A percentile compares a stretch with the other conserved stretches of the same genome.
Evolutionary conservation across 2,888 invertebrate species (phyloP).

Genomic region (Dynastes hyllus): DNA sequence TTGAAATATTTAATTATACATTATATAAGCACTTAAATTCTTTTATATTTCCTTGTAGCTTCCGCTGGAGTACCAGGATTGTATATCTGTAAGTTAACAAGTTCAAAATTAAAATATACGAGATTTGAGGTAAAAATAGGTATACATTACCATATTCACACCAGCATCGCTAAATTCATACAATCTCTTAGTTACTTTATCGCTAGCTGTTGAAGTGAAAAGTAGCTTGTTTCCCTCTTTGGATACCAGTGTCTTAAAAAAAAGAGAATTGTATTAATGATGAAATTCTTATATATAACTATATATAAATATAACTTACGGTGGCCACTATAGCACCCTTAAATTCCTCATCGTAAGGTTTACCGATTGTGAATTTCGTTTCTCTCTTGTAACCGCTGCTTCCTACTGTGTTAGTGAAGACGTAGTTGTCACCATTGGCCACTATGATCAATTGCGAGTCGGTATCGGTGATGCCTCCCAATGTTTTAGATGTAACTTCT

Average conservation of each 20-base stretch:
- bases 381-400: not conserved
- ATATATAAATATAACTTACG: not conserved
- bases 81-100: not conserved
- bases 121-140: no score
- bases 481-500: conserved; percentile 4
- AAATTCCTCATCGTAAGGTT: conserved; percentile 21
- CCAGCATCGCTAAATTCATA: conserved; percentile 12
- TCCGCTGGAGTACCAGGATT: not conserved
- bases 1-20: no score
- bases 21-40: not conserved
- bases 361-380: conserved; percentile 3
- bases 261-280: not conserved
- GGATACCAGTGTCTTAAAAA: not conserved
- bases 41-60: conserved; percentile 6
- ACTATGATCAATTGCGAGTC: not conserved
- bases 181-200: not conserved
- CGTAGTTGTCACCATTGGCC: conserved; percentile 12
- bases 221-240: conserved; percentile 10
- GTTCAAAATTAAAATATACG: not conserved
- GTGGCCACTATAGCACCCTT: not conserved
- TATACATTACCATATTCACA: conserved; percentile 6
- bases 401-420: not conserved
- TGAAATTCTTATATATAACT: not conserved
- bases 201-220: not conserved
- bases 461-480: not conserved